Base-by-base conservation (phyloP, 2,888 invertebrate genomes). In the Pristionchus japonicus region DNA sequence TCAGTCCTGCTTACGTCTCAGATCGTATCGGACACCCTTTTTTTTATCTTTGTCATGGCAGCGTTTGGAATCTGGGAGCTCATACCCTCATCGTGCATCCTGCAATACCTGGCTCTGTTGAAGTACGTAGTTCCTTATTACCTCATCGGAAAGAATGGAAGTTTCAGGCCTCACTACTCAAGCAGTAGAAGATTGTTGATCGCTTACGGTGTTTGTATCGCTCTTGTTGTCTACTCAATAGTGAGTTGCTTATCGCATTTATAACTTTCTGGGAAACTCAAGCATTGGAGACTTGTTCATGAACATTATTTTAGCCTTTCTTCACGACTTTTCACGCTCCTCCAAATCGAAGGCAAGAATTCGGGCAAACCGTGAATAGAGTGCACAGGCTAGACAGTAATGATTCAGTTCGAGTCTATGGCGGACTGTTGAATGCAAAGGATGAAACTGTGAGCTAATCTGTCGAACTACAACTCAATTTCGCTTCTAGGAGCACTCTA, bases 11-110 rank as follows among this genome's bases (percentile, higher is more conserved):
- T n/a, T n/a, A n/a, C n/a, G n/a, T 64, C 34, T 1, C 43, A 77
- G 77, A 47, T 47, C 15, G 43, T 77, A 15, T 77, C 77, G 1
- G 77, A 77, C 15, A n/a, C 34, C n/a, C 77, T 77, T 27, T n/a
- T 77, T 13, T 77, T 77, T 27, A 20, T 77, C 43, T 77, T 77
- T 23, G 77, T 77, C 7, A 47, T 77, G 77, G 77, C 77, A 17
- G 43, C 77, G 6, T 77, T 77, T 17, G 77, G 77, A 1, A 77
- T 77, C n/a, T 77, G 77, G 43, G 77, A 77, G 27, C 77, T 77
- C 77, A 77, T 77, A 3, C 77, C 77, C 6, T 40, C 77, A 1
- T 77, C 77, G 3, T 77, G 77, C n/a, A 77, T 77, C 27, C 77
- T 77, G 27, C 77, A 77, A 43, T 77, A 77, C 6, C 77, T 77